phyloP scores from a whole-genome alignment of 2,113 vertebrate species.

The Nyctereutes procyonoides region DNA sequence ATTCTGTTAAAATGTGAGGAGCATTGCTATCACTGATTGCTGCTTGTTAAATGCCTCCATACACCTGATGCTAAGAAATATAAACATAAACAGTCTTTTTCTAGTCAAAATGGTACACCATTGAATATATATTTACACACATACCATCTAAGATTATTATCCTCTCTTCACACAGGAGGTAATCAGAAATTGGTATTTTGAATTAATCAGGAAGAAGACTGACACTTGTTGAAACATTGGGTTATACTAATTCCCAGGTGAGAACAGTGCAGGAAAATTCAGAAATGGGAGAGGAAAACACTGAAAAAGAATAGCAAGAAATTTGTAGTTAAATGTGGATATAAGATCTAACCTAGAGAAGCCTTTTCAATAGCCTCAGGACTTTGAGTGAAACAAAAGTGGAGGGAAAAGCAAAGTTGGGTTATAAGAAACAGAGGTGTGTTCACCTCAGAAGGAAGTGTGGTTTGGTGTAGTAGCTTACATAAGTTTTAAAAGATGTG shows the following conservation, averaged over 20 bases:
- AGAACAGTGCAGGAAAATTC: background rate
- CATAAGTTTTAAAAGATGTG: background rate
- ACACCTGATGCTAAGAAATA: background rate
- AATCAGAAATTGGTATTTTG: slow-evolving; percentile 5
- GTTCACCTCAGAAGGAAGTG: background rate
- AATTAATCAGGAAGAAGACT: background rate
- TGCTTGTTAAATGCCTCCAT: background rate
- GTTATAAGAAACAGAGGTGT: background rate
- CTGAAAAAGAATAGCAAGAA: background rate
- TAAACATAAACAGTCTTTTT: background rate
- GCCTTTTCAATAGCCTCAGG: background rate
- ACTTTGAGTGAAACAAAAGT: slow-evolving; percentile 22
- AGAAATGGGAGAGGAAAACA: background rate
- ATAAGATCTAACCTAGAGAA: background rate
- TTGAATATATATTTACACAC: background rate
- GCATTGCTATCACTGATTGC: background rate
- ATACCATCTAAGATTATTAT: background rate
- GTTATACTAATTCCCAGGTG: background rate
- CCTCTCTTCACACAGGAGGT: background rate
- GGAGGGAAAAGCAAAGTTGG: background rate
- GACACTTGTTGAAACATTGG: background rate
- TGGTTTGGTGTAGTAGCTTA: background rate
- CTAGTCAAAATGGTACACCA: background rate
- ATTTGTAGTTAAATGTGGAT: background rate
- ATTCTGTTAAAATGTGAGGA: background rate